These are phyloP conservation scores for Drosophila pruinosa DNA, from an alignment of 1,140 invertebrate species.

Conservation along the genomic window DNA sequence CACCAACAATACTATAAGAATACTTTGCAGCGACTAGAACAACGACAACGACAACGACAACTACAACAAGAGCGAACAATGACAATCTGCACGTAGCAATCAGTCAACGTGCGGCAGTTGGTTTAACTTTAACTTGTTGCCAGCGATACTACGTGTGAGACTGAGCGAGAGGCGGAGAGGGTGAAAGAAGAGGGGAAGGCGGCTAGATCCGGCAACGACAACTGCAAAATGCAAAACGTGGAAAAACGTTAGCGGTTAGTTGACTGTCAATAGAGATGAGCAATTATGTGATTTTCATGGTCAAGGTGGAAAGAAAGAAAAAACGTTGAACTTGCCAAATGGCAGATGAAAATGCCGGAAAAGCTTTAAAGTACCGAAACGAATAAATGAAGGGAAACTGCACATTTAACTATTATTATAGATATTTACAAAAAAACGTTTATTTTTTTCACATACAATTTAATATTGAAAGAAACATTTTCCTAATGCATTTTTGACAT, in stretches of 20 bases:
- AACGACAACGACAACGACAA: conserved; percentile 34
- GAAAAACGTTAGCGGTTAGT: conserved; percentile 44
- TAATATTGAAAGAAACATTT: too few species aligned
- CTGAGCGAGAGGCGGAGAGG: conserved; percentile 18
- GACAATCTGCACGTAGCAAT: conserved; percentile 80
- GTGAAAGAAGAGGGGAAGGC: background rate
- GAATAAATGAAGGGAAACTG: background rate
- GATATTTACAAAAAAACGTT: background rate
- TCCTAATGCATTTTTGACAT: too few species aligned
- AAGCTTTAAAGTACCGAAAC: conserved; percentile 1
- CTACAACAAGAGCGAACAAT: conserved; percentile 70
- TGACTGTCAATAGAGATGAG: conserved; percentile 61
- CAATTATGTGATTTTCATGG: conserved; percentile 47
- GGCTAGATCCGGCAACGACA: conserved; percentile 54
- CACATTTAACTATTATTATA: background rate
- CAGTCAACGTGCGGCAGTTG: conserved; percentile 80
- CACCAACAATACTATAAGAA: conserved; percentile 24
- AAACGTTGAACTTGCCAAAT: conserved; percentile 6
- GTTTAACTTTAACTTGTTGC: conserved; percentile 79
- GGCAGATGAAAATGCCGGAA: conserved; percentile 9
- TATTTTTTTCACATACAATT: background rate
- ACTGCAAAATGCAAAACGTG: conserved; percentile 76
- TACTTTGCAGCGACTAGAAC: conserved; percentile 45
- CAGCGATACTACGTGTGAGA: conserved; percentile 51
- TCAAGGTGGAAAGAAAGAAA: conserved; percentile 19